Evolutionary conservation across 2,888 invertebrate genomes (phyloP), one percentile per base, ranked within the genome.

Genomic region (Cosmia pyralina): DNA sequence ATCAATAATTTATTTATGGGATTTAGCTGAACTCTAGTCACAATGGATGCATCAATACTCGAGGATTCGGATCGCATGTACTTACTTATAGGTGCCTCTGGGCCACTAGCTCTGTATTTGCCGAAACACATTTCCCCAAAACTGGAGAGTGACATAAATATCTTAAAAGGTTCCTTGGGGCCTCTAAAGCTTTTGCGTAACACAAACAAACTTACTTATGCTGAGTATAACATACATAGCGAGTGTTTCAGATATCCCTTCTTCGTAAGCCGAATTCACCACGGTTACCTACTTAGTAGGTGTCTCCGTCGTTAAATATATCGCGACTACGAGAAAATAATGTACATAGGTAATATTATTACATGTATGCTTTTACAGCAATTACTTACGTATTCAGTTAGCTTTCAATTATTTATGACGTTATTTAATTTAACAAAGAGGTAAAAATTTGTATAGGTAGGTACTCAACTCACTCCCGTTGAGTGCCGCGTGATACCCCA

Each of bases 121-220:
- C 52, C 22, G 44, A 64, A 72, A 81, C 67, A 76, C 69, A 72
- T 81, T 84, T 82, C 68, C 59, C 70, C 60, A 65, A 80, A 77
- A 82, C 75, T 83, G 84, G 71, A 74, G 80, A 80, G 77, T 86
- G 87, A 84, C 84, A 85, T 87, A 89, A 89, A 90, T 88, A 87
- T 87, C 82, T 86, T 88, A 87, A 89, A 87, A 88, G 85, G 81
- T 79, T 81, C 80, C 81, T 69, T 72, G 65, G 86, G 75, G 78
- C 69, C 72, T 83, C 59, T 75, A 78, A 85, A 84, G 84, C 84
- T 84, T 77, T 83, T 79, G 72, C 76, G 72, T 68, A 67, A 62
- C 69, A 73, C 66, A 79, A 79, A 84, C 79, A 81, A 79, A 79
- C 82, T 83, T 79, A 85, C 85, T 78, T 79, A 73, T 75, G 66